These are phyloP conservation scores for Podarcis lilfordi DNA, from an alignment of 2,797 vertebrate genomes.

Conservation along the genomic window DNA sequence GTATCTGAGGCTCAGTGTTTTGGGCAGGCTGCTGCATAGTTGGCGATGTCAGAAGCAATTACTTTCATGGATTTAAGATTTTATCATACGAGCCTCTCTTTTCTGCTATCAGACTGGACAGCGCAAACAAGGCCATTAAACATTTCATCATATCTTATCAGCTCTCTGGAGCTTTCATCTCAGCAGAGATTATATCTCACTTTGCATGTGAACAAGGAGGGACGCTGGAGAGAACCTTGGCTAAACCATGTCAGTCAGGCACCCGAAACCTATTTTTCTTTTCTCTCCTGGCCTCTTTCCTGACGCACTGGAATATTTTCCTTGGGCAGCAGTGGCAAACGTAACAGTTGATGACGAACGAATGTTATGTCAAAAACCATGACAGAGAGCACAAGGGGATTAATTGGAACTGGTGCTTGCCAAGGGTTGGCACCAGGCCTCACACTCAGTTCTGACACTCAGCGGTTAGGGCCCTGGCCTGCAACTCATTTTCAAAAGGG, in stretches of 20 bases:
- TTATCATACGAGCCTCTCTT: slow-evolving; percentile 71
- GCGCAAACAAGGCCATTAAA: slow-evolving; percentile 61
- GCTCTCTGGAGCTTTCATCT: slow-evolving; percentile 62
- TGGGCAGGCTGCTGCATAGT: slow-evolving; percentile 70
- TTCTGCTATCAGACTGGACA: slow-evolving; percentile 65
- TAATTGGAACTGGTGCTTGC: neutral
- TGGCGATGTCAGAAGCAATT: slow-evolving; percentile 78
- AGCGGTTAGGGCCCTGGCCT: neutral
- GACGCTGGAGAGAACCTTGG: slow-evolving; percentile 36
- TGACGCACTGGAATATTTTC: slow-evolving; percentile 38
- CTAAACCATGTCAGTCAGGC: slow-evolving; percentile 53
- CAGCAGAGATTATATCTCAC: slow-evolving; percentile 58
- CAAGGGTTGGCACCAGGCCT: neutral
- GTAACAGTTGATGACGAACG: slow-evolving; percentile 21
- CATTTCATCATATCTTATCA: slow-evolving; percentile 73
- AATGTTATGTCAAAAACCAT: slow-evolving; percentile 21
- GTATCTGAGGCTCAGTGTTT: slow-evolving; percentile 67
- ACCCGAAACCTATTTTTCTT: slow-evolving; percentile 39
- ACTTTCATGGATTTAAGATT: slow-evolving; percentile 76
- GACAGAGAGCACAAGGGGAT: neutral
- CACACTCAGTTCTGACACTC: neutral
- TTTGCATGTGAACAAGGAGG: slow-evolving; percentile 61
- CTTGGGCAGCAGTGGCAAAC: slow-evolving; percentile 21
- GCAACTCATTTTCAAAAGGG: neutral
- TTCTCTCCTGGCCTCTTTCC: neutral